Evolutionary conservation across 2,888 invertebrate species (phyloP).

Genomic region (Aleiodes alternator): DNA sequence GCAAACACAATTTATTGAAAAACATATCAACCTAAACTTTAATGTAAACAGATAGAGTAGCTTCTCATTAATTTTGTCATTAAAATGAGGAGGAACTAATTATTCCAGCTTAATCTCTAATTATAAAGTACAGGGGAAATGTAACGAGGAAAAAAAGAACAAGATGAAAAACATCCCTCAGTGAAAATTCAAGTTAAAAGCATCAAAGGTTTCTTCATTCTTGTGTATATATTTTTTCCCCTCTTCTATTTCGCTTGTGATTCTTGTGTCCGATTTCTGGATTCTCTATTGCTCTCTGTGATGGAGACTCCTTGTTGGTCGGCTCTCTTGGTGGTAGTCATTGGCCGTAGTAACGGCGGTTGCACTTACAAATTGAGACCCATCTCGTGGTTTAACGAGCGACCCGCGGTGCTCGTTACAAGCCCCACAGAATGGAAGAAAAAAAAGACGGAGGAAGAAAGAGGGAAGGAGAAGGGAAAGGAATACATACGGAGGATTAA

Average conservation of each 20-base stretch:
- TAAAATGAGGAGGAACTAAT: too few relatives aligned
- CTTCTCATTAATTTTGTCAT: too few relatives aligned
- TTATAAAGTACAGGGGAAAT: too few relatives aligned
- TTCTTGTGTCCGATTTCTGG: constrained; percentile 9
- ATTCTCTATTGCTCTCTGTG: constrained; percentile 14
- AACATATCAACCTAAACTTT: too few relatives aligned
- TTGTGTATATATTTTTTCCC: neutral
- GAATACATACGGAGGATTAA: constrained; percentile 42
- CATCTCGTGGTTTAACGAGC: constrained; percentile 35
- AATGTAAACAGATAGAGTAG: too few relatives aligned
- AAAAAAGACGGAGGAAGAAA: constrained; percentile 13
- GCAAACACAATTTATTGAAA: too few relatives aligned
- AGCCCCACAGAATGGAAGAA: constrained; percentile 11
- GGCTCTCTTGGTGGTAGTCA: neutral
- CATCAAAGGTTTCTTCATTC: neutral
- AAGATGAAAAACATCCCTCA: too few relatives aligned
- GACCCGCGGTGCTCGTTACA: constrained; percentile 29
- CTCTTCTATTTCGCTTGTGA: neutral
- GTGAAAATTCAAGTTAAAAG: too few relatives aligned
- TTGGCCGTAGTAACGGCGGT: constrained; percentile 24
- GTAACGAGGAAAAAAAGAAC: too few relatives aligned
- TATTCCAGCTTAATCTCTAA: too few relatives aligned
- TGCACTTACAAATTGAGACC: constrained; percentile 35
- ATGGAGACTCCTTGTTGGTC: neutral
- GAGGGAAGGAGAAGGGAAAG: constrained; percentile 14